Base-by-base conservation (phyloP, 2,797 vertebrate genomes). In the Cynopterus sphinx region DNA sequence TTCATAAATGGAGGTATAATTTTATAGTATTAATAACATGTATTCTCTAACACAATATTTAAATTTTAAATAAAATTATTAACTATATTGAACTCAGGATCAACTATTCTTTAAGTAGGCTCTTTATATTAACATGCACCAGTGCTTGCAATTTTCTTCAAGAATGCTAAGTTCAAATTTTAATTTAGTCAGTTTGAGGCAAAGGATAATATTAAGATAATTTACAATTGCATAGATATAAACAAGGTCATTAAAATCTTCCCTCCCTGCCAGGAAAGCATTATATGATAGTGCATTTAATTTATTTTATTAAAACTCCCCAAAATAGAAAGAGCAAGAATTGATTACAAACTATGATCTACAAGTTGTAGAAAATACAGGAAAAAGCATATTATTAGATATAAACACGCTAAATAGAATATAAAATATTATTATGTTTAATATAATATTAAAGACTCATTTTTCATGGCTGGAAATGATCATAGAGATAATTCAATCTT, bases 161-260 rank as follows among this genome's bases (percentile, higher is more conserved):
- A 95, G 26, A 90, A 74, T 43, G 67, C 31, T 53, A 17, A 86
- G 78, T 82, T 94, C 15, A 94, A 85, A 74, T 73, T 90, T 49
- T 46, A 79, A 87, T 94, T 73, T 74, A 55, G 68, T 94, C 7
- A 39, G 15, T 53, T 92, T 87, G 74, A 84, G 67, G 22, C 46
- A 89, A 68, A 61, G 36, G 26, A n/a, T 82, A 87, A 70, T 22
- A 71, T 83, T 74, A 75, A 33, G 17, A 63, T 68, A 89, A 68
- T 39, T 85, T 82, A 84, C 31, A 78, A 43, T 31, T 83, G 13
- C 51, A 77, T 36, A 90, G 33, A 41, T 75, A 4, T 91, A 92
- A 92, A 39, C 19, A 70, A 65, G 75, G 26, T 90, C 28, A 83
- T 87, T 83, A 95, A 89, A 93, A n/a, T 86, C 22, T 85, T 86